Evolutionary conservation across 2,888 invertebrate species (phyloP), one percentile per base, ranked within the genome.

Genomic region (Penaeus monodon): DNA sequence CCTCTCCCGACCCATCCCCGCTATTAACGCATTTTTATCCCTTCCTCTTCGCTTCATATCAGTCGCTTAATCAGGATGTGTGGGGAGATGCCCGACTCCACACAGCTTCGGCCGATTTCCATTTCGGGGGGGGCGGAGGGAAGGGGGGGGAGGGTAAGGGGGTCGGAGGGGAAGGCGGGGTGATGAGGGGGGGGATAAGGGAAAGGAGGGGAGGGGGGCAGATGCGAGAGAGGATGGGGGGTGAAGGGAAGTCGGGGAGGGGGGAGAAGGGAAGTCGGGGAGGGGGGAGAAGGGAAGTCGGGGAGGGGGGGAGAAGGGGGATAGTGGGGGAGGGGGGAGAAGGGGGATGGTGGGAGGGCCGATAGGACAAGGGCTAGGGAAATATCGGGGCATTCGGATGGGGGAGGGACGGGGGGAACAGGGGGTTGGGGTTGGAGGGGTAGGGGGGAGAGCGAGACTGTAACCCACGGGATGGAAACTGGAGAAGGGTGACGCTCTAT

Each of bases 51-150:
- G 63, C 77, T 63, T 63, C 57, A 77, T 77, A 77, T 77, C 77
- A 57, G 77, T 76, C 77, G 57, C 77, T 77, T 77, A 77, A 77
- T 77, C 77, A 77, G 77, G 77, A 57, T 57, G 57, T 57, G 29
- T 27, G 29, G 77, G 77, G 57, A 24, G 57, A n/a, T 8, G 57
- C 24, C 27, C 27, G 77, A 38, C 27, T 27, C 27, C 17, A 63
- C 14, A 27, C 27, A 57, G 77, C 24, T 49, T 27, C 27, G 14
- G 77, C 14, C 27, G 38, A 27, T 29, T 49, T 17, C 57, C 27
- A 38, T 29, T 27, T 29, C 27, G 57, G n/a, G 73, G 33, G 73
- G 29, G 29, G 6, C 17, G 22, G 73, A 22, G 29, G 17, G 73
- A 22, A 12, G 38, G 12, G 22, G 17, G 29, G 38, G 22, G 7